phyloP scores from a whole-genome alignment of 2,113 vertebrate genomes.

The Hydrolagus affinis region DNA sequence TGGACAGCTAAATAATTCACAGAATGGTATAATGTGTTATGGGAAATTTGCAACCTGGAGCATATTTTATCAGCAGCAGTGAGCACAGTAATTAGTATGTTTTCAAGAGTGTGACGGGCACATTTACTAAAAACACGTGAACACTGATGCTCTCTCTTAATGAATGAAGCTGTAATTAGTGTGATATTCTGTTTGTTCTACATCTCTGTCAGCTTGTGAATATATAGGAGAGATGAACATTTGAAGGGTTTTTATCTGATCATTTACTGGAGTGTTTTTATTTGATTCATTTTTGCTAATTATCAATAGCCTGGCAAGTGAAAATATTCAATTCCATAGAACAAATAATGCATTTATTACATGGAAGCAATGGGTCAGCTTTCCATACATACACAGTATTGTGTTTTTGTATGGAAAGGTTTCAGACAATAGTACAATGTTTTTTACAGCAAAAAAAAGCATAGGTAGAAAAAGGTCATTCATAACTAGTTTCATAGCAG shows the following conservation, averaged over 20 bases:
- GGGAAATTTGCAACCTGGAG: not conserved
- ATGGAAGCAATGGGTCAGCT: not conserved
- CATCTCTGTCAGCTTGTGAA: not conserved
- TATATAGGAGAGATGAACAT: too few species aligned
- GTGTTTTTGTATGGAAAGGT: not conserved
- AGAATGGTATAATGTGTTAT: not conserved
- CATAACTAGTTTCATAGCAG: slow-evolving; percentile 3
- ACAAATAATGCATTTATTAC: slow-evolving; percentile 17
- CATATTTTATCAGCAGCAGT: not conserved
- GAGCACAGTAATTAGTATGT: not conserved
- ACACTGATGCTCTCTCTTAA: not conserved
- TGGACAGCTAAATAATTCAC: not conserved
- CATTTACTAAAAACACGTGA: not conserved
- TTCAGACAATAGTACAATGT: not conserved
- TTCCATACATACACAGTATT: not conserved
- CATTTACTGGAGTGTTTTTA: not conserved
- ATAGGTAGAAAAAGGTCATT: not conserved
- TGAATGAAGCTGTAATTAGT: not conserved
- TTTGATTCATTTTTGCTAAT: too few species aligned
- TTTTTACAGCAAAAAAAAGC: not conserved
- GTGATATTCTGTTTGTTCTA: not conserved
- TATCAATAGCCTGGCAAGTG: not conserved
- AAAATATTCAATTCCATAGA: not conserved
- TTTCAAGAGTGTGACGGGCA: not conserved
- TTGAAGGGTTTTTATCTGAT: not conserved